Conservation (phyloP, 2,888 invertebrate species). For the Steinernema hermaphroditum region DNA sequence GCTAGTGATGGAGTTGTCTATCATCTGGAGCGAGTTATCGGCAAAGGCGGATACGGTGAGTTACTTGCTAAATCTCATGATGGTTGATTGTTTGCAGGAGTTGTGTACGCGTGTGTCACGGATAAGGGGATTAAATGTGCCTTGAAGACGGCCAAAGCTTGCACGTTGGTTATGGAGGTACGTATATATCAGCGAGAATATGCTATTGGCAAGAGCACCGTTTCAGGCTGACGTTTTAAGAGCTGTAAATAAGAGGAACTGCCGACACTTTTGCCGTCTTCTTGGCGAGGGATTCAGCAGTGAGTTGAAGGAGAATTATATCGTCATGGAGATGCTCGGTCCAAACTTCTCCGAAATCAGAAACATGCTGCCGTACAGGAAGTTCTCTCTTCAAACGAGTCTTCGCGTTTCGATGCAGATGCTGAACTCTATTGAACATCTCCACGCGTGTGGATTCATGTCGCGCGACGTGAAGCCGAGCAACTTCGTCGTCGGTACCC, state of each 20-base stretch:
- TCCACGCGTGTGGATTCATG: constrained; percentile 31
- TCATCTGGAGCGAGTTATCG: constrained; percentile 19
- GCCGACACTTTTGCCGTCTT: constrained; percentile 12
- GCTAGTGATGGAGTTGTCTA: background rate
- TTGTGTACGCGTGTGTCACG: constrained; percentile 2
- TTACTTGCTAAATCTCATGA: background rate
- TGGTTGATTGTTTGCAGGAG: background rate
- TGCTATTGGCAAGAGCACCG: background rate
- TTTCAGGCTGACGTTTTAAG: constrained; percentile 18
- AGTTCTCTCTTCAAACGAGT: constrained; percentile 4
- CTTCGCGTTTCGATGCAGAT: constrained; percentile 31
- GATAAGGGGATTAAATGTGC: background rate
- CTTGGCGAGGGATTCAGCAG: constrained; percentile 8
- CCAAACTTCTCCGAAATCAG: constrained; percentile 8
- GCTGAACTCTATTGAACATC: constrained; percentile 34
- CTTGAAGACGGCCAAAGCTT: background rate
- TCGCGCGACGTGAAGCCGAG: constrained; percentile 34
- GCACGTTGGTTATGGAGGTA: constrained; percentile 6
- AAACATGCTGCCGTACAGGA: background rate
- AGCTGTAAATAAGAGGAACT: background rate
- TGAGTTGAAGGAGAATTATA: background rate
- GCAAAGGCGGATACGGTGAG: constrained; percentile 9
- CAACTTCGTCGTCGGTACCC: constrained; percentile 15
- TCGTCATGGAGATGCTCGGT: constrained; percentile 8
- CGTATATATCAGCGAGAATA: background rate